phyloP scores from a whole-genome alignment of 2,113 vertebrate species.

The Oncorhynchus mykiss region DNA sequence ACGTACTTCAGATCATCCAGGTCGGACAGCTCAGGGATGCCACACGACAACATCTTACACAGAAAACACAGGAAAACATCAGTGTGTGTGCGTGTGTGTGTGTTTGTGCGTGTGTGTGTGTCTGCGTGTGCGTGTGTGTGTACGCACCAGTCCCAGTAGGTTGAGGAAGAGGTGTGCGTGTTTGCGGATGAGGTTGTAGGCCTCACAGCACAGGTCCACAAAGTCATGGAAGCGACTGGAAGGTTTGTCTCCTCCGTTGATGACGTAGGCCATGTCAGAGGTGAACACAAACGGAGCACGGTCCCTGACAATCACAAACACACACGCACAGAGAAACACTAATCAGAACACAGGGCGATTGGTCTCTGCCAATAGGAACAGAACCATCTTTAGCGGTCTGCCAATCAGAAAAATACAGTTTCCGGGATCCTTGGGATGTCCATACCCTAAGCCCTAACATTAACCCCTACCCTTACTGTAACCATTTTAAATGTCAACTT shows the following conservation, averaged over 20 bases:
- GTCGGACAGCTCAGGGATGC: conserved; percentile 93
- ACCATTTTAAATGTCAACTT: too few relatives aligned
- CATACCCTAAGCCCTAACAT: too few relatives aligned
- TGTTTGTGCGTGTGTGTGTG: neutral
- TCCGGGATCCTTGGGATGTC: too few relatives aligned
- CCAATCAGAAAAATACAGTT: too few relatives aligned
- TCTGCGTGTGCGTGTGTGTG: neutral
- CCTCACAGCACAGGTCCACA: conserved; percentile 96
- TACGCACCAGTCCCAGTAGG: conserved; percentile 90
- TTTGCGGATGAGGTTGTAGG: conserved; percentile 98
- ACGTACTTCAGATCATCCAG: conserved; percentile 95
- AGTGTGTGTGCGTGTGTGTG: neutral
- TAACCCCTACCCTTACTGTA: too few relatives aligned
- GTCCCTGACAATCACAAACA: conserved; percentile 76
- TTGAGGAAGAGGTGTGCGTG: conserved; percentile 97
- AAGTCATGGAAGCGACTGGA: conserved; percentile 98
- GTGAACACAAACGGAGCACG: conserved; percentile 97
- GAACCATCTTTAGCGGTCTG: neutral
- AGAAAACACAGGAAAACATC: neutral
- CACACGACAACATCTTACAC: conserved; percentile 95
- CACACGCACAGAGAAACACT: neutral
- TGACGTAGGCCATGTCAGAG: conserved; percentile 98
- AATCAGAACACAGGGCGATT: neutral
- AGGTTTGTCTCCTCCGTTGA: conserved; percentile 96
- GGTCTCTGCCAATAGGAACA: neutral